A percentile compares a stretch with the other conserved stretches of the same genome.
Conservation (phyloP, 1,140 invertebrate species). For the Microvelia longipes region DNA sequence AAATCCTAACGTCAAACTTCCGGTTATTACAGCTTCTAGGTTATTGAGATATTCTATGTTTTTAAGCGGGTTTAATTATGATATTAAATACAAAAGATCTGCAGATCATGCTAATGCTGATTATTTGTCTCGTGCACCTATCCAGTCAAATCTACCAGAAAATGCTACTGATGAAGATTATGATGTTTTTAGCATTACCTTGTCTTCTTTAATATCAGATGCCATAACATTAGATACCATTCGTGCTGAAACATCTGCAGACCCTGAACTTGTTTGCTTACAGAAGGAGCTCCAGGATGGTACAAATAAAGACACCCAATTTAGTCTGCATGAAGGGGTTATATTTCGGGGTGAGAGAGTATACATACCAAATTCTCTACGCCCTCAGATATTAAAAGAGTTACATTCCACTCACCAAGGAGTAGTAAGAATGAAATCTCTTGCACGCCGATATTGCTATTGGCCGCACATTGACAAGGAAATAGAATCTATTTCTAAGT, state of each 20-base stretch:
- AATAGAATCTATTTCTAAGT: slow-evolving; percentile 21
- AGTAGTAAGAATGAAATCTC: slow-evolving; percentile 22
- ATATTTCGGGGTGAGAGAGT: slow-evolving; percentile 7
- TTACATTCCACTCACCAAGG: slow-evolving; percentile 20
- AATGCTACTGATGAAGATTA: background rate
- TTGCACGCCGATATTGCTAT: slow-evolving; percentile 19
- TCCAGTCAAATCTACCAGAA: slow-evolving; percentile 12
- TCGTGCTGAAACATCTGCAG: slow-evolving; percentile 1
- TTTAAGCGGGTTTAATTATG: slow-evolving; percentile 27
- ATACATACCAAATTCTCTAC: slow-evolving; percentile 12
- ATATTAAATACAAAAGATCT: slow-evolving; percentile 23
- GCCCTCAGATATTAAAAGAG: slow-evolving; percentile 10
- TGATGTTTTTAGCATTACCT: background rate
- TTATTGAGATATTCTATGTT: slow-evolving; percentile 28
- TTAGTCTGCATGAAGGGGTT: slow-evolving; percentile 6
- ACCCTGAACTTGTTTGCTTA: slow-evolving; percentile 5
- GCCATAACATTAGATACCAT: background rate
- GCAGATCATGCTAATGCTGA: slow-evolving; percentile 22
- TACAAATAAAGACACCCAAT: slow-evolving; percentile 1
- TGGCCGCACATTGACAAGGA: slow-evolving; percentile 22
- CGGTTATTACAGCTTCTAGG: slow-evolving; percentile 21
- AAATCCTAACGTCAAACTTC: slow-evolving; percentile 23
- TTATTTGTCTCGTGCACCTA: slow-evolving; percentile 16
- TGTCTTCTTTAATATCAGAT: background rate
- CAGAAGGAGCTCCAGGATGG: background rate